Conservation (phyloP, 2,113 vertebrate species). For the Coptodon bakossiorum region DNA sequence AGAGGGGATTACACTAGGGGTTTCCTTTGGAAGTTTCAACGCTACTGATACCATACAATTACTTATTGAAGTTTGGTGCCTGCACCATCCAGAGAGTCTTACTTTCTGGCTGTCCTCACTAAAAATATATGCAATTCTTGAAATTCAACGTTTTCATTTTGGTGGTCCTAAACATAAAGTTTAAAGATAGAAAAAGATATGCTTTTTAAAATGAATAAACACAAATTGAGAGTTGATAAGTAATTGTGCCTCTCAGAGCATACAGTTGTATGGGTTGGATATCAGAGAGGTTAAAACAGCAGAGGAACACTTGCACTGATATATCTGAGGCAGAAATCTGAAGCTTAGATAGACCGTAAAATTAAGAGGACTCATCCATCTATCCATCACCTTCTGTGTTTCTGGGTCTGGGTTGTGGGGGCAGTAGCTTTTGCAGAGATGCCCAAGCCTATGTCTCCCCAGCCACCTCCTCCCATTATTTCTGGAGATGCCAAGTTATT, state of each 20-base stretch:
- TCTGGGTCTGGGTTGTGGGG: not conserved
- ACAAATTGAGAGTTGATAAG: rapidly evolving
- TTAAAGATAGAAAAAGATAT: not conserved
- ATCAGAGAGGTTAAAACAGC: not conserved
- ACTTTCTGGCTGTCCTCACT: not conserved
- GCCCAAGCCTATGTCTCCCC: not conserved
- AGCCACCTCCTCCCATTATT: not conserved
- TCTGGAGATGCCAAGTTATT: not conserved
- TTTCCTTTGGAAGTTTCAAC: not conserved
- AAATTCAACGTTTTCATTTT: not conserved
- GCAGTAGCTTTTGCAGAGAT: not conserved
- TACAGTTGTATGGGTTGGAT: not conserved
- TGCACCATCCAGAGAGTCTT: not conserved
- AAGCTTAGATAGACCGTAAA: not conserved
- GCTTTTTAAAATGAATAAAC: not conserved
- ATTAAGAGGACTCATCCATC: not conserved
- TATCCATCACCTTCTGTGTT: too few species aligned
- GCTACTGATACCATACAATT: not conserved
- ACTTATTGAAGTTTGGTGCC: not conserved
- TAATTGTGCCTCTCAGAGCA: not conserved
- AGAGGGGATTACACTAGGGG: not conserved
- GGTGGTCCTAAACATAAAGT: not conserved
- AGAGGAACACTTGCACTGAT: not conserved
- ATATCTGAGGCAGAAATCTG: not conserved
- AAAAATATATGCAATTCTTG: not conserved